Percentiles rank a stretch among this genome's conserved stretches.
phyloP scores from a whole-genome alignment of 2,113 vertebrate species.

The Triplophysa tibetana region DNA sequence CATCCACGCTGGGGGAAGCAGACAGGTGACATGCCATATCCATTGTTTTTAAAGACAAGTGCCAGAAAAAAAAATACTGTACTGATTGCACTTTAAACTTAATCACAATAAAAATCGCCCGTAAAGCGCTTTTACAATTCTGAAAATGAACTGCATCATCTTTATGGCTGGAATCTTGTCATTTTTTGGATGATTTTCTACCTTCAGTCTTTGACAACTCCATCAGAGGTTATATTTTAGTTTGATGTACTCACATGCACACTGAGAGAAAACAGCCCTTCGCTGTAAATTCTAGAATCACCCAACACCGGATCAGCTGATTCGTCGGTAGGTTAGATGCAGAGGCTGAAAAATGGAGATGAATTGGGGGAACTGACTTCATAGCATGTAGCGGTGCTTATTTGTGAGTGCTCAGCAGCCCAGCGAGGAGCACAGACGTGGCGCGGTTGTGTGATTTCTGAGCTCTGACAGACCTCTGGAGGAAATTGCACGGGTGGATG shows the following conservation, averaged over 20 bases:
- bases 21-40: no score
- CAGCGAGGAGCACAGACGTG: slow-evolving; percentile 17
- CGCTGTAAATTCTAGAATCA: not conserved
- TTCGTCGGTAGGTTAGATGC: slow-evolving; percentile 5
- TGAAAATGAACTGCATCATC: not conserved
- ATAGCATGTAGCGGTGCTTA: slow-evolving; percentile 20
- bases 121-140: not conserved
- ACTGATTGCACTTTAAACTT: not conserved
- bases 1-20: no score
- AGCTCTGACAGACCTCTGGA: slow-evolving; percentile 55
- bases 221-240: not conserved
- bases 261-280: not conserved
- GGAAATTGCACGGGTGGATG: slow-evolving; percentile 59
- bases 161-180: not conserved
- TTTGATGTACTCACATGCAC: slow-evolving; percentile 10
- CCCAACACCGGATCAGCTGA: slow-evolving; percentile 11
- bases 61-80: not conserved
- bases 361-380: slow-evolving; percentile 16
- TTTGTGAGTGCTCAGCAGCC: slow-evolving; percentile 49
- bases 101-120: not conserved
- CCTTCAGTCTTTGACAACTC: not conserved
- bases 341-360: slow-evolving; percentile 29
- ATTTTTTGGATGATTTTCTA: not conserved
- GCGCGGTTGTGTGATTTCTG: slow-evolving; percentile 52
- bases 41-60: no score